Percentiles rank a stretch among this genome's conserved stretches.
phyloP scores from a whole-genome alignment of 2,797 vertebrate genomes.

The Threskiornis aethiopicus region DNA sequence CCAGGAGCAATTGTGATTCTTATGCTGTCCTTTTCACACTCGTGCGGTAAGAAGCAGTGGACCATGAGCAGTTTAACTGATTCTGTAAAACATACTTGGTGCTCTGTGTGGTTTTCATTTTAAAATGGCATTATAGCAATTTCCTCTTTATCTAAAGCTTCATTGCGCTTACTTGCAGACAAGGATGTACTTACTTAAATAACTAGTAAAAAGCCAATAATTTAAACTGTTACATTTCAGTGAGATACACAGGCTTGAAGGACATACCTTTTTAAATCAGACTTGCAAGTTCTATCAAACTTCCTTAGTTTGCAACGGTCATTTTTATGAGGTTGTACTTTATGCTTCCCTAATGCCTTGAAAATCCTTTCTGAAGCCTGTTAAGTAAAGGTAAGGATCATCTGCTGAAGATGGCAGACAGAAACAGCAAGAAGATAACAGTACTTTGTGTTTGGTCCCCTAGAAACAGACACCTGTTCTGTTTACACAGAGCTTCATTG shows the following conservation, averaged over 20 bases:
- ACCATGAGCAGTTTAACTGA: neutral
- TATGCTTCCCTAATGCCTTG: neutral
- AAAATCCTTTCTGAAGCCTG: neutral
- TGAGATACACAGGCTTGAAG: neutral
- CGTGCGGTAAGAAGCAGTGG: neutral
- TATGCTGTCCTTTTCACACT: neutral
- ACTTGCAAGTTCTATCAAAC: neutral
- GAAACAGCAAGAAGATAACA: neutral
- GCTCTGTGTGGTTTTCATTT: neutral
- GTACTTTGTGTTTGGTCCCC: neutral
- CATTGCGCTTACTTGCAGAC: neutral
- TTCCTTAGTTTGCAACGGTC: neutral
- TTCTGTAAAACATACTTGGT: neutral
- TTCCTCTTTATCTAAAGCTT: neutral
- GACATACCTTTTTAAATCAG: neutral
- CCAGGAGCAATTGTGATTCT: neutral
- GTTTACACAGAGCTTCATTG: neutral
- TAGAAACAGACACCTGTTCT: neutral
- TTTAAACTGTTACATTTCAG: neutral
- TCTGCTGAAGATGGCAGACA: neutral
- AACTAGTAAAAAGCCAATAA: neutral
- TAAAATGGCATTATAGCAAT: neutral
- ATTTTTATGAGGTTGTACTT: neutral
- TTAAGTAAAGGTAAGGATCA: neutral
- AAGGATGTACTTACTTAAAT: neutral